phyloP scores from a whole-genome alignment of 2,888 invertebrate genomes.

The Caenorhabditis uteleia region DNA sequence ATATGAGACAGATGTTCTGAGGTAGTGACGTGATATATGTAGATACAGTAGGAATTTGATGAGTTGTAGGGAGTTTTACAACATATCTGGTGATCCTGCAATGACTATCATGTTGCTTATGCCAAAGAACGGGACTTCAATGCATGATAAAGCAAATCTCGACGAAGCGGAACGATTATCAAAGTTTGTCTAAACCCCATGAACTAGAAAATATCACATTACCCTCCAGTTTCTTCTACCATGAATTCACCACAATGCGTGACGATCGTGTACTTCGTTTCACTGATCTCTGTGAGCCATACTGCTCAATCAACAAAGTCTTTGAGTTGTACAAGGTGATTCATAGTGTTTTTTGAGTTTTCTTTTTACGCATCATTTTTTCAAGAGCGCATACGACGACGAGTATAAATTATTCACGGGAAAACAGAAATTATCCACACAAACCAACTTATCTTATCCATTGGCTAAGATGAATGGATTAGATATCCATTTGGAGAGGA shows the following conservation, averaged over 20 bases:
- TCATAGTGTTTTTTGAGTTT: neutral
- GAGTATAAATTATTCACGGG: conserved; percentile 27
- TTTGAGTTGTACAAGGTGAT: conserved; percentile 62
- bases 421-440: conserved; percentile 19
- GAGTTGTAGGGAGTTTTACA: conserved; percentile 31
- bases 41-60: neutral
- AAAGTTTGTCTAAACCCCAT: conserved; percentile 31
- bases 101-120: conserved; percentile 64
- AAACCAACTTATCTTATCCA: conserved; percentile 53
- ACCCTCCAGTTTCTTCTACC: conserved; percentile 23
- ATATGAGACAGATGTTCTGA: conserved; percentile 62
- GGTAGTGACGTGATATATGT: conserved; percentile 9
- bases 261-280: conserved; percentile 40
- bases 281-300: conserved; percentile 62
- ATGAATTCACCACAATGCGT: conserved; percentile 25
- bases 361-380: neutral
- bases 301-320: conserved; percentile 62
- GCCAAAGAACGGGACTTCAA: conserved; percentile 64
- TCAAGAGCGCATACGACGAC: conserved; percentile 46
- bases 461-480: conserved; percentile 59
- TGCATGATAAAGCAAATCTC: conserved; percentile 60
- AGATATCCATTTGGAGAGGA: conserved; percentile 61
- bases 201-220: neutral
- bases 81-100: conserved; percentile 64
- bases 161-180: conserved; percentile 56